Evolutionary conservation across 2,888 invertebrate genomes (phyloP).

Genomic region (Cyrtodaria siliqua): DNA sequence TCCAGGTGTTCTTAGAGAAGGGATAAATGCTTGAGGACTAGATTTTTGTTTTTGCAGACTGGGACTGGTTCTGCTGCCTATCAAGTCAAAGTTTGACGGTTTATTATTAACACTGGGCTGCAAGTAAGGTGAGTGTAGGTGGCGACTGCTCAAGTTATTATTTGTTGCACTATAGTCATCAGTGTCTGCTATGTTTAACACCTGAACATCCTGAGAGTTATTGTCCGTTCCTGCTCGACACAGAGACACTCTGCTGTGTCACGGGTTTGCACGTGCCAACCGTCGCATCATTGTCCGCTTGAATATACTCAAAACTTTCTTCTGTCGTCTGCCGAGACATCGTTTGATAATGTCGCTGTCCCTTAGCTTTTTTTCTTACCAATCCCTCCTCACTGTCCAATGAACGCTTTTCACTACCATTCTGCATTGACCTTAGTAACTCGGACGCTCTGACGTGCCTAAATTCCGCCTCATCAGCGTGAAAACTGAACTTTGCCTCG

Average conservation of each 20-base stretch:
- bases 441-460: slow-evolving; percentile 55
- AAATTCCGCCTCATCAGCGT: slow-evolving; percentile 54
- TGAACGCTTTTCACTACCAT: slow-evolving; percentile 44
- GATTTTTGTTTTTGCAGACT: no score
- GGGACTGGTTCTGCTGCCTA: no score
- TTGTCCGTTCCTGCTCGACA: slow-evolving; percentile 44
- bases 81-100: no score
- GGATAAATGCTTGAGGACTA: no score
- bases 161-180: slow-evolving; percentile 14
- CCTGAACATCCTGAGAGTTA: slow-evolving; percentile 39
- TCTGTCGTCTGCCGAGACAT: slow-evolving; percentile 43
- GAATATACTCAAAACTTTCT: slow-evolving; percentile 57
- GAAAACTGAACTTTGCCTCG: slow-evolving; percentile 44
- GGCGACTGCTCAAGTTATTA: neutral
- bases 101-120: no score
- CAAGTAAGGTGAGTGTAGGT: neutral
- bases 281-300: slow-evolving; percentile 42
- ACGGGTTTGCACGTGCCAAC: slow-evolving; percentile 14
- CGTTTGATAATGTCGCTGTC: slow-evolving; percentile 9
- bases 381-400: slow-evolving; percentile 18
- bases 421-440: slow-evolving; percentile 49
- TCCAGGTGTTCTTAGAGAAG: no score
- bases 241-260: slow-evolving; percentile 44
- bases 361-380: slow-evolving; percentile 5
- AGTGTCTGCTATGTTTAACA: slow-evolving; percentile 47